These are phyloP conservation scores for Ophonus ardosiacus DNA, from an alignment of 2,888 invertebrate genomes.

Conservation along the genomic window DNA sequence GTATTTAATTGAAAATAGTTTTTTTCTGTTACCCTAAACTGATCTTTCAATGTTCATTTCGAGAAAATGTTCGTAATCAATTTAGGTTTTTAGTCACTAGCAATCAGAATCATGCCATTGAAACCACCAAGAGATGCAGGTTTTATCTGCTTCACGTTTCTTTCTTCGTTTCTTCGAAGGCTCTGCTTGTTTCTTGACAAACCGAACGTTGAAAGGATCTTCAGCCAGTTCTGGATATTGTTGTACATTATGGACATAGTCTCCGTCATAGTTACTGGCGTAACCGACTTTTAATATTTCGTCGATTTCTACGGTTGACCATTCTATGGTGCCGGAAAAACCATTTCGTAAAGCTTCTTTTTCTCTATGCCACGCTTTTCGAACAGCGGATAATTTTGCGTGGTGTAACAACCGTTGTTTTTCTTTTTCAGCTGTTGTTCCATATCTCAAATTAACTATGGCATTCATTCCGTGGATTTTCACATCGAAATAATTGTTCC, in stretches of 20 bases:
- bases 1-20: constrained; percentile 75
- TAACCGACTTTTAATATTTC: constrained; percentile 92
- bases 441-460: constrained; percentile 95
- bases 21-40: constrained; percentile 66
- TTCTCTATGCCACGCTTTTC: constrained; percentile 96
- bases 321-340: constrained; percentile 87
- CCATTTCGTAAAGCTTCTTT: constrained; percentile 89
- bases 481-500: constrained; percentile 88
- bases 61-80: constrained; percentile 58
- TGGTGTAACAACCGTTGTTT: constrained; percentile 93
- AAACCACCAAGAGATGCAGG: constrained; percentile 75
- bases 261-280: constrained; percentile 91
- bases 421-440: constrained; percentile 93
- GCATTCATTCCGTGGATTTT: constrained; percentile 94
- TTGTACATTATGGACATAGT: constrained; percentile 93
- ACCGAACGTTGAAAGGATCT: constrained; percentile 96
- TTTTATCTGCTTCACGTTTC: constrained; percentile 79
- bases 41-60: constrained; percentile 65
- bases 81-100: constrained; percentile 71
- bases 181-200: constrained; percentile 88
- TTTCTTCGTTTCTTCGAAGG: constrained; percentile 85
- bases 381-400: constrained; percentile 90
- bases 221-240: constrained; percentile 95
- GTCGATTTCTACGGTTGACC: constrained; percentile 92
- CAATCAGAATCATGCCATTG: constrained; percentile 74